phyloP scores from a whole-genome alignment of 2,888 invertebrate genomes.

The Papilio elwesi region DNA sequence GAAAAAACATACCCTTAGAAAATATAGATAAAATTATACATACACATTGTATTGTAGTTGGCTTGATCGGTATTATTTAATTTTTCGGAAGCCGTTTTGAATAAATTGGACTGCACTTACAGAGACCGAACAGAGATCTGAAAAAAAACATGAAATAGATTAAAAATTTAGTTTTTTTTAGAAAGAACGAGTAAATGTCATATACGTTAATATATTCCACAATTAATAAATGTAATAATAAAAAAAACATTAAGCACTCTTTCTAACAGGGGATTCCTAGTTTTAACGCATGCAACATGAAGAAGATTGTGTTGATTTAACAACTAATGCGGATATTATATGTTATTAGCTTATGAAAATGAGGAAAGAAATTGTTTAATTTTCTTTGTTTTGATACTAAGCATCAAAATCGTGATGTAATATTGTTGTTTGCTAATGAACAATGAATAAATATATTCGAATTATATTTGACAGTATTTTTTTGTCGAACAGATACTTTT shows the following conservation, averaged over 20 bases:
- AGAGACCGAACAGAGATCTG: slow-evolving; percentile 55
- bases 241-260: too few species aligned
- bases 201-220: too few species aligned
- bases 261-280: too few species aligned
- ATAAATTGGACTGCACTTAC: slow-evolving; percentile 54
- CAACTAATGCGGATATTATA: neutral
- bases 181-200: too few species aligned
- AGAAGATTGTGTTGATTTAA: neutral
- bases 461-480: slow-evolving; percentile 13
- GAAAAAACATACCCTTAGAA: slow-evolving; percentile 53
- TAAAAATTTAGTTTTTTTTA: neutral
- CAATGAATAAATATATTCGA: slow-evolving; percentile 17
- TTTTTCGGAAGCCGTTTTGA: slow-evolving; percentile 76
- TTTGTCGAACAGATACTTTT: neutral
- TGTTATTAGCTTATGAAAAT: neutral
- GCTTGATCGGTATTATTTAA: slow-evolving; percentile 70
- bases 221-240: too few species aligned
- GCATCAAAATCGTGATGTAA: neutral
- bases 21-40: slow-evolving; percentile 58
- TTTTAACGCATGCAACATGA: neutral
- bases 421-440: slow-evolving; percentile 9
- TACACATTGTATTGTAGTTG: slow-evolving; percentile 83
- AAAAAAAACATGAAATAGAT: slow-evolving; percentile 46
- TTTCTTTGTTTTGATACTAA: neutral
- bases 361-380: slow-evolving; percentile 15